phyloP scores from a whole-genome alignment of 1,140 invertebrate species.

The Aphaenogaster rudis region DNA sequence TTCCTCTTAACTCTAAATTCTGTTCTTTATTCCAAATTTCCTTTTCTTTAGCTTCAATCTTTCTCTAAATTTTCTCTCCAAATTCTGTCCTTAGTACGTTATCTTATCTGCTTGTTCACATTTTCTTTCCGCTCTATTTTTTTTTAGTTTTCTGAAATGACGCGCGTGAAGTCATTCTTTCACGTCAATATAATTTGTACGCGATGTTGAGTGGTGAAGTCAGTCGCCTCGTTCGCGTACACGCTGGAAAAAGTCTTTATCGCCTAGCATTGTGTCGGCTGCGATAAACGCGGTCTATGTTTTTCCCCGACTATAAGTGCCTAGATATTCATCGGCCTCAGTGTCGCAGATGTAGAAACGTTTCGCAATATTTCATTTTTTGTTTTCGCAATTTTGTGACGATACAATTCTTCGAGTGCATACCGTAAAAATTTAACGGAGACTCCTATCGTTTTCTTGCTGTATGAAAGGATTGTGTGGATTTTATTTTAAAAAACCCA shows the following conservation, averaged over 20 bases:
- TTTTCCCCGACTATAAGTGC: background rate
- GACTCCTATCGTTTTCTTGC: background rate
- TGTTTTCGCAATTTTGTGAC: background rate
- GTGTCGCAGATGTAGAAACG: background rate
- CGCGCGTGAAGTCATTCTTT: background rate
- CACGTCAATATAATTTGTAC: conserved; percentile 20
- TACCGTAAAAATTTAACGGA: background rate
- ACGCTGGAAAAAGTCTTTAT: conserved; percentile 25
- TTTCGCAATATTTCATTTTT: background rate
- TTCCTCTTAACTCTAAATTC: background rate
- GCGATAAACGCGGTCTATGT: conserved; percentile 6
- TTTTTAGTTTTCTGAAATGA: background rate
- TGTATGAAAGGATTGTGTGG: background rate
- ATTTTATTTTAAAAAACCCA: conserved; percentile 1
- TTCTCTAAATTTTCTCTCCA: background rate
- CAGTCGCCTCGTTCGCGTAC: background rate
- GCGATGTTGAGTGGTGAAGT: conserved; percentile 17
- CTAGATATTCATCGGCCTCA: background rate
- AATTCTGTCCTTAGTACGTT: background rate
- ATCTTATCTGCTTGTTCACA: background rate
- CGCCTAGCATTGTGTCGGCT: background rate
- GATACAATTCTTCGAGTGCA: background rate
- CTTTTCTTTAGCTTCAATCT: background rate
- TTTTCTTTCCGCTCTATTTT: background rate
- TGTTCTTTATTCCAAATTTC: background rate